A percentile compares a stretch with the other conserved stretches of the same genome.
Evolutionary conservation across 2,888 invertebrate species (phyloP).

Genomic region (Dicranocentrus wangi): DNA sequence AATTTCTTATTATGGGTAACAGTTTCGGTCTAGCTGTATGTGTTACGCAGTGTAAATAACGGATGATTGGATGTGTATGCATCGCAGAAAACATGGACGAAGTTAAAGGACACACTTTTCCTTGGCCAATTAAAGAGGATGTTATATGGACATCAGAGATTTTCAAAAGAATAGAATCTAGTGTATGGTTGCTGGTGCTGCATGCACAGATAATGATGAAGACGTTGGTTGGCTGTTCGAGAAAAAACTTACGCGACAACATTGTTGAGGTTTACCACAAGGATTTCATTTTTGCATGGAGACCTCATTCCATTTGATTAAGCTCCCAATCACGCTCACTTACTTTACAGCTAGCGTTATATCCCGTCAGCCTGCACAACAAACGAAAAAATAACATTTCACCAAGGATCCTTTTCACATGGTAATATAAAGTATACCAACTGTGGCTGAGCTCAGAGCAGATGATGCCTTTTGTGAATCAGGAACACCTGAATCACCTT

Average conservation of each 20-base stretch:
- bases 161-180: slow-evolving; percentile 20
- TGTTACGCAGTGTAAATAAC: slow-evolving; percentile 50
- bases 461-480: slow-evolving; percentile 46
- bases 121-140: slow-evolving; percentile 9
- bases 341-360: background rate
- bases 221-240: slow-evolving; percentile 46
- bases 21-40: slow-evolving; percentile 16
- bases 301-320: slow-evolving; percentile 66
- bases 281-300: slow-evolving; percentile 66
- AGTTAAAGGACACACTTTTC: slow-evolving; percentile 50
- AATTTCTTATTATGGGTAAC: slow-evolving; percentile 37
- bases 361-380: slow-evolving; percentile 18
- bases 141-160: slow-evolving; percentile 31
- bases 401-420: slow-evolving; percentile 9
- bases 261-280: slow-evolving; percentile 54
- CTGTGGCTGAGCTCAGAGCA: slow-evolving; percentile 10
- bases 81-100: slow-evolving; percentile 35
- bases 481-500: slow-evolving; percentile 49
- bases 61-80: slow-evolving; percentile 40
- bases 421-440: slow-evolving; percentile 27
- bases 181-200: slow-evolving; percentile 2
- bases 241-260: slow-evolving; percentile 59
- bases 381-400: slow-evolving; percentile 12
- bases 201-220: slow-evolving; percentile 18
- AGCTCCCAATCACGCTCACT: slow-evolving; percentile 64